These are phyloP conservation scores for Orius insidiosus DNA, from an alignment of 1,140 invertebrate genomes.

Conservation along the genomic window DNA sequence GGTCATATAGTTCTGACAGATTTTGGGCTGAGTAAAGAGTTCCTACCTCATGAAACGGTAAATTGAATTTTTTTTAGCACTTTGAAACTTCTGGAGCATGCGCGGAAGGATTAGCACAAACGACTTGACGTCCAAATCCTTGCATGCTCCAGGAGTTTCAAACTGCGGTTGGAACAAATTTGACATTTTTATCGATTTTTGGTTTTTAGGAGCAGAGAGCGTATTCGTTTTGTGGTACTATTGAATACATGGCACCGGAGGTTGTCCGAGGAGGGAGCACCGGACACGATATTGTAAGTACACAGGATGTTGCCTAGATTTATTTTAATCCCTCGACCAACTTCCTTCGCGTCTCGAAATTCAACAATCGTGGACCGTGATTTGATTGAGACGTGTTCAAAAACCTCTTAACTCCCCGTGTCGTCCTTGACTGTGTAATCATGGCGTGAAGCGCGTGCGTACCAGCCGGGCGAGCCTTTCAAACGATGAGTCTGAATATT, in stretches of 20 bases:
- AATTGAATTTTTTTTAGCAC: constrained; percentile 15
- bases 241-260: constrained; percentile 93
- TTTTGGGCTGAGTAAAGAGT: constrained; percentile 82
- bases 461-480: no score
- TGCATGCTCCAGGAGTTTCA: no score
- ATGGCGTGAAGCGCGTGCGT: neutral
- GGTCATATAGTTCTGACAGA: constrained; percentile 85
- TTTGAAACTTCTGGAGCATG: no score
- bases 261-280: constrained; percentile 63
- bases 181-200: constrained; percentile 13
- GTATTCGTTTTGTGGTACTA: constrained; percentile 94
- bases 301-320: neutral
- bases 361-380: neutral
- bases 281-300: constrained; percentile 78
- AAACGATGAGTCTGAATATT: no score
- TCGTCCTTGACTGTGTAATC: neutral
- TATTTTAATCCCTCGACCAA: no score
- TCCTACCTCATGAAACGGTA: constrained; percentile 47
- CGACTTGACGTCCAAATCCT: no score
- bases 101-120: no score
- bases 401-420: no score
- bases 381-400: neutral
- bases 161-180: no score
- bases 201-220: constrained; percentile 48
- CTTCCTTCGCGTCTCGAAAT: neutral